phyloP scores from a whole-genome alignment of 1,140 invertebrate species.

The Theocolax elegans region DNA sequence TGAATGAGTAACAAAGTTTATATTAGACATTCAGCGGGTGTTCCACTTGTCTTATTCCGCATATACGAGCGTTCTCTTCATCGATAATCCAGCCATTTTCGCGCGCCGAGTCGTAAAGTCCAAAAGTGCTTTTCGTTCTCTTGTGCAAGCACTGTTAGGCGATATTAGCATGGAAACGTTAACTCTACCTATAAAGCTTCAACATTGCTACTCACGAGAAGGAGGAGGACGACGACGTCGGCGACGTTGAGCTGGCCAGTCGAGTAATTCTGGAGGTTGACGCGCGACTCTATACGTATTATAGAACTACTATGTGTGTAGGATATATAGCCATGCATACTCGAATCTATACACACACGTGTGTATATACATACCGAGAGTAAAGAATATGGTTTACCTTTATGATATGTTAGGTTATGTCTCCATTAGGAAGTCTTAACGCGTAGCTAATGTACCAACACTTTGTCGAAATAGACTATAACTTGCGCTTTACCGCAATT shows the following conservation, averaged over 20 bases:
- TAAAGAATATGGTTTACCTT: conserved; percentile 20
- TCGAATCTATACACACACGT: background rate
- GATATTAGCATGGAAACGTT: conserved; percentile 45
- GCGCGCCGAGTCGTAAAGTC: conserved; percentile 18
- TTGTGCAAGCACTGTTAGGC: conserved; percentile 37
- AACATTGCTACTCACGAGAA: no score
- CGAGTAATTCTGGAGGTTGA: conserved; percentile 34
- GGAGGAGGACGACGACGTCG: no score
- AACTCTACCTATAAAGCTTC: conserved; percentile 48
- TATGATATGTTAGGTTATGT: conserved; percentile 43
- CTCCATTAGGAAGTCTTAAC: conserved; percentile 44
- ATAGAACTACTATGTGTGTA: no score
- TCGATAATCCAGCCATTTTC: conserved; percentile 25
- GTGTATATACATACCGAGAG: background rate
- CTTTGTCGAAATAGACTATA: conserved; percentile 2
- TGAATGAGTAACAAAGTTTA: no score
- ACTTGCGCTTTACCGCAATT: background rate
- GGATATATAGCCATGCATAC: no score
- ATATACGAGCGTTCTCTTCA: background rate
- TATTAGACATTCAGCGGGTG: background rate
- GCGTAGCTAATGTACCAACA: conserved; percentile 40
- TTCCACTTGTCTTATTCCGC: conserved; percentile 9
- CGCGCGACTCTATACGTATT: background rate
- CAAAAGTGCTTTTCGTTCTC: conserved; percentile 28
- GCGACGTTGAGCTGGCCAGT: conserved; percentile 9